Conservation (phyloP, 2,888 invertebrate genomes). For the Conomelus anceps region DNA sequence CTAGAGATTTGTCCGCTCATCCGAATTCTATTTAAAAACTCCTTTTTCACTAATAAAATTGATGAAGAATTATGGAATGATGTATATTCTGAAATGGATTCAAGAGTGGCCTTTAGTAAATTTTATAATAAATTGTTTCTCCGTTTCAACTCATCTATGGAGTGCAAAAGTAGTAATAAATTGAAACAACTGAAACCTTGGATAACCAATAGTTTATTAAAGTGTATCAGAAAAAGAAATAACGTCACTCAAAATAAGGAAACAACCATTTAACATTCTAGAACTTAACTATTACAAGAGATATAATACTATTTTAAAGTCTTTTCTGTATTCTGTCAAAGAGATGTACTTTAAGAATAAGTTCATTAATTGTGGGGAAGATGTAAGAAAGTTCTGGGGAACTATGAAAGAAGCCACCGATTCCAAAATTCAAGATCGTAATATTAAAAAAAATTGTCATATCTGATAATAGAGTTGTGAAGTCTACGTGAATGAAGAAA, state of each 20-base stretch:
- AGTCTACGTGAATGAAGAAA: background rate
- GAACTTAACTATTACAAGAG: background rate
- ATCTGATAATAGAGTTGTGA: background rate
- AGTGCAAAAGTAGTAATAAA: background rate
- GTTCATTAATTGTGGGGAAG: background rate
- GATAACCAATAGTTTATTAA: background rate
- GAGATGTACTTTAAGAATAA: background rate
- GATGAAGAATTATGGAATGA: background rate
- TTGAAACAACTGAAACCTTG: background rate
- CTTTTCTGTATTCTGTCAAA: background rate
- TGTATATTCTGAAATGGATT: background rate
- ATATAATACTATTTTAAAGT: background rate
- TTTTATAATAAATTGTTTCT: background rate
- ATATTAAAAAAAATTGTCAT: background rate
- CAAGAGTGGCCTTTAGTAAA: background rate
- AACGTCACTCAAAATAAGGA: background rate
- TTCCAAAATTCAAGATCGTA: background rate
- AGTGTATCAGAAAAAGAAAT: background rate
- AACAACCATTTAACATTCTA: background rate
- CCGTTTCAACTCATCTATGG: background rate
- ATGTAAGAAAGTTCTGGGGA: background rate
- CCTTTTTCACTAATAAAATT: background rate
- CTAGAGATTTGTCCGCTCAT: too few relatives aligned
- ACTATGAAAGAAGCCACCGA: background rate
- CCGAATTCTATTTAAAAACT: background rate